Evolutionary conservation across 2,113 vertebrate genomes (phyloP).

Genomic region (Trichechus manatus): DNA sequence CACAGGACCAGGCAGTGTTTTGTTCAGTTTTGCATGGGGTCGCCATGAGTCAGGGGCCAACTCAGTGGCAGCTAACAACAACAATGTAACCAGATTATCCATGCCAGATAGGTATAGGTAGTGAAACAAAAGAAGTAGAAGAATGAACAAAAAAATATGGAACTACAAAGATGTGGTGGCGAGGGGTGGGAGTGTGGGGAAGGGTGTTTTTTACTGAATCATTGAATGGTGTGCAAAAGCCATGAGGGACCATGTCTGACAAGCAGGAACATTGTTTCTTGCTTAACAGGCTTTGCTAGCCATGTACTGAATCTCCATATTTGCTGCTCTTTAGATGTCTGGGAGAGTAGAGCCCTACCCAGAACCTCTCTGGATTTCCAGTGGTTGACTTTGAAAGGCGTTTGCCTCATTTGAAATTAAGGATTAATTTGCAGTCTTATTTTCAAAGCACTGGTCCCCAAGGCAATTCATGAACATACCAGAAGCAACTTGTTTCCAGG

Average conservation of each 20-base stretch:
- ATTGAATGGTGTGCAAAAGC: not conserved
- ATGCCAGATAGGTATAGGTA: too few relatives aligned
- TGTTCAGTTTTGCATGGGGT: not conserved
- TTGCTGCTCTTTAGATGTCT: not conserved
- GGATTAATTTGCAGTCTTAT: not conserved
- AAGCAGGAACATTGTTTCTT: not conserved
- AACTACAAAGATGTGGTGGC: not conserved
- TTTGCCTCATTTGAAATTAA: not conserved
- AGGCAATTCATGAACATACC: not conserved
- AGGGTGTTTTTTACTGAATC: not conserved
- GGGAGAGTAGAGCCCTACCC: not conserved
- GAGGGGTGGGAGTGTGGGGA: not conserved
- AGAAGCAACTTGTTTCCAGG: not conserved
- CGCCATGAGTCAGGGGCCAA: not conserved
- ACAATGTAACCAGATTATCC: not conserved
- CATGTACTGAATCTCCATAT: not conserved
- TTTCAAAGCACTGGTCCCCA: conserved; percentile 5
- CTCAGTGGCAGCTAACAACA: not conserved
- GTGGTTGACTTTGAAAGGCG: not conserved
- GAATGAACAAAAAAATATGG: not conserved
- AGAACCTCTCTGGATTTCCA: not conserved
- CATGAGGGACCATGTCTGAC: not conserved
- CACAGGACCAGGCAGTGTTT: not conserved
- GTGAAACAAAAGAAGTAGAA: not conserved
- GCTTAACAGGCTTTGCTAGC: not conserved